Conservation (phyloP, 2,797 vertebrate species). For the Falco novaeseelandiae region DNA sequence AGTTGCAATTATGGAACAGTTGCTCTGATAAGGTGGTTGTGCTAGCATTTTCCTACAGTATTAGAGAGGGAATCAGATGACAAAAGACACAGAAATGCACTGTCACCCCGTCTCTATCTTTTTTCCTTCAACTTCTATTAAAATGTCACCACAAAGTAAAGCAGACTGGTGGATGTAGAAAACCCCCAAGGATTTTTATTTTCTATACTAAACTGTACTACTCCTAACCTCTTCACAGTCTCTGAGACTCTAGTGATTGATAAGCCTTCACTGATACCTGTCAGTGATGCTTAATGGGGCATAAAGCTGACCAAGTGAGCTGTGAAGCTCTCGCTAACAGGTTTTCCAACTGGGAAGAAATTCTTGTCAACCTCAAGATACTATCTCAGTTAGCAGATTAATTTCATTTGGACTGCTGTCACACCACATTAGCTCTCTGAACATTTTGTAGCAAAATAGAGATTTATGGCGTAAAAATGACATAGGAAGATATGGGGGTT, state of each 20-base stretch:
- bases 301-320: conserved; percentile 22
- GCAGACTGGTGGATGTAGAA: not conserved
- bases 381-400: conserved; percentile 16
- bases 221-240: not conserved
- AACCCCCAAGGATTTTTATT: not conserved
- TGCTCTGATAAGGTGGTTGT: not conserved
- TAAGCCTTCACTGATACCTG: conserved; percentile 1
- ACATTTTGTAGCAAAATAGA: not conserved
- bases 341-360: conserved; percentile 42
- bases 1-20: not conserved
- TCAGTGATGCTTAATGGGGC: conserved; percentile 39
- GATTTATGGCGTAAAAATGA: not conserved
- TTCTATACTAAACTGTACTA: not conserved
- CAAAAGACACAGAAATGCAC: not conserved
- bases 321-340: conserved; percentile 23
- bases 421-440: conserved; percentile 34
- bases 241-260: not conserved
- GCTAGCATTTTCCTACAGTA: not conserved
- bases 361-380: conserved; percentile 25
- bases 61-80: not conserved
- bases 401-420: conserved; percentile 42
- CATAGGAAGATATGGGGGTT: not conserved
- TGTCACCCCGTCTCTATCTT: not conserved
- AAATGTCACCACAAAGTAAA: not conserved
- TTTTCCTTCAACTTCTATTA: not conserved